phyloP scores from a whole-genome alignment of 2,888 invertebrate genomes.

The Meiosimyza decipiens region DNA sequence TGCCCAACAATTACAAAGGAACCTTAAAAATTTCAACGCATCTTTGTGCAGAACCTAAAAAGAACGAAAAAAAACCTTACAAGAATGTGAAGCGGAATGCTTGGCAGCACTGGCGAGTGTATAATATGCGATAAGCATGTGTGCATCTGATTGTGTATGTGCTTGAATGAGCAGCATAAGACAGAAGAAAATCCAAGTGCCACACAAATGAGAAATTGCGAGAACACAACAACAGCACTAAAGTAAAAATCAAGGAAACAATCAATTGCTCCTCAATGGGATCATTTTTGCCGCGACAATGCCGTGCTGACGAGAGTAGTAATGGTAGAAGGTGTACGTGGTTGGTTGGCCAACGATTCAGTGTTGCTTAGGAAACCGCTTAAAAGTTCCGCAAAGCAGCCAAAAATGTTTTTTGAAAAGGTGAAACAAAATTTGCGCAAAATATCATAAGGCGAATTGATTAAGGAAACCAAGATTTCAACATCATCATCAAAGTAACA shows the following conservation, averaged over 20 bases:
- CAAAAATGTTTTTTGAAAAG: not conserved
- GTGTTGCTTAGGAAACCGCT: not conserved
- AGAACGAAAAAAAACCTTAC: conserved; percentile 41
- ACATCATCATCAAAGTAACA: no score
- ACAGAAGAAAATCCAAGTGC: conserved; percentile 4
- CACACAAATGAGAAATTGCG: not conserved
- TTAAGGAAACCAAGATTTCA: no score
- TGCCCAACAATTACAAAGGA: not conserved
- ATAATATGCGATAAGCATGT: conserved; percentile 57
- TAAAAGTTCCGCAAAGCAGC: not conserved
- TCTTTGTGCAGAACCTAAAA: not conserved
- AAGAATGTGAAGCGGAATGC: conserved; percentile 55
- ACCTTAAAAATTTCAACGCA: not conserved
- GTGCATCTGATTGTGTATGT: not conserved
- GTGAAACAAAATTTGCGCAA: no score
- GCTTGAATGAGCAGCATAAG: not conserved
- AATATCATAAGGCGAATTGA: no score
- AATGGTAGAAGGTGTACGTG: not conserved
- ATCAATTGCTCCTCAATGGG: conserved; percentile 60
- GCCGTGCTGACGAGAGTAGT: not conserved
- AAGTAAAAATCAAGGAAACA: conserved; percentile 43
- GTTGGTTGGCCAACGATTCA: no score
- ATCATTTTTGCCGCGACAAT: conserved; percentile 50
- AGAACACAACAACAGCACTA: conserved; percentile 8
- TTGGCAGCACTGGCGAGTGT: conserved; percentile 55